Evolutionary conservation across 2,888 invertebrate genomes (phyloP), one percentile per base, ranked within the genome.

Genomic region (Mactromeris polynyma): DNA sequence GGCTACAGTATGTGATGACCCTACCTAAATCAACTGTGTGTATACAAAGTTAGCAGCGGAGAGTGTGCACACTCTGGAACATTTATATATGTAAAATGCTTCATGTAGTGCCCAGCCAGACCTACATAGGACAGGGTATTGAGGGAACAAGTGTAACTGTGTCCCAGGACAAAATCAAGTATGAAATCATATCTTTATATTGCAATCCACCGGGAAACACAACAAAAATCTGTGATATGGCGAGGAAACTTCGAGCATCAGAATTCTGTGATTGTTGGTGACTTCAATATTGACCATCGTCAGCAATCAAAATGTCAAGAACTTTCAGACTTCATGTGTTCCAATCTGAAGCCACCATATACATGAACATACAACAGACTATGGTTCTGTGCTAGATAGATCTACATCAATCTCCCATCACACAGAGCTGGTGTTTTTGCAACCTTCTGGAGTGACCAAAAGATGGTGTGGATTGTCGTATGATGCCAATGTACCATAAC

Each of bases 241-340:
- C 46, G 46, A 4, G 11, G 7, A 51, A 31, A 21, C 77, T 77
- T 31, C n/a, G n/a, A n/a, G n/a, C n/a, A n/a, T n/a, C n/a, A n/a
- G n/a, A n/a, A n/a, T n/a, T n/a, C n/a, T n/a, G 11, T 86, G 1
- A 81, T 86, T 33, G 17, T 73, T 69, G 86, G 86, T n/a, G 86
- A 86, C 42, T 81, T 42, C 7, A 86, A 86, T 51, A 86, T 81
- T 81, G 42, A 73, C 17, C 73, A 40, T n/a, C 46, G 38, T 19
- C 40, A 83, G 17, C 69, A 3, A n/a, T n/a, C n/a, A n/a, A n/a
- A n/a, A n/a, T n/a, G n/a, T n/a, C n/a, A n/a, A n/a, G n/a, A n/a
- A n/a, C n/a, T n/a, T n/a, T n/a, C n/a, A n/a, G n/a, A n/a, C n/a
- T n/a, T n/a, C n/a, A n/a, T n/a, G n/a, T n/a, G n/a, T n/a, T n/a